Percentiles rank a stretch among this genome's conserved stretches.
These are phyloP conservation scores for Aelia acuminata DNA, from an alignment of 2,888 invertebrate species.

Conservation along the genomic window DNA sequence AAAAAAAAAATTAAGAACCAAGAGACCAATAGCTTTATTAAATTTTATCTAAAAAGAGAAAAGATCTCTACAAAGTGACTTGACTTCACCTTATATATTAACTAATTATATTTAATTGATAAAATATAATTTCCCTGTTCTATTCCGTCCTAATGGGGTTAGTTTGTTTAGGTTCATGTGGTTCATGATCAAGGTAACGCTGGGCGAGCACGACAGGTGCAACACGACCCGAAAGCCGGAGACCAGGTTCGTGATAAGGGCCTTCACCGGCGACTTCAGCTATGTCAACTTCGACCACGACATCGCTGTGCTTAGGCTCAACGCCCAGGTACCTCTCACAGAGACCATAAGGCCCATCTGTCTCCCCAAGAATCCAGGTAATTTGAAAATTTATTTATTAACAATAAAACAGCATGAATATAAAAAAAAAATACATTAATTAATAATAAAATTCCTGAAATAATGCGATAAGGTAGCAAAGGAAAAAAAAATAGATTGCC, in stretches of 20 bases:
- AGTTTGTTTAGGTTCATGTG: conserved; percentile 83
- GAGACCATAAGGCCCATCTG: conserved; percentile 87
- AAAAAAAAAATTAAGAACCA: too few species aligned
- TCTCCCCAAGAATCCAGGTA: conserved; percentile 79
- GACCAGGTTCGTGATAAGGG: conserved; percentile 83
- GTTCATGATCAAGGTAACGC: conserved; percentile 92
- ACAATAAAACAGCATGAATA: too few species aligned
- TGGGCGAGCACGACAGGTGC: conserved; percentile 90
- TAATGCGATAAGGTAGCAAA: too few species aligned
- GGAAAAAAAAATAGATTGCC: too few species aligned
- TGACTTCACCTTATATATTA: too few species aligned
- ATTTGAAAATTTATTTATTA: conserved; percentile 68
- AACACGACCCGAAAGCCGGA: conserved; percentile 80
- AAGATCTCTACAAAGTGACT: too few species aligned
- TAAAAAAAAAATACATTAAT: too few species aligned
- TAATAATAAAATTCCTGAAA: too few species aligned
- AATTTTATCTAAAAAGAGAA: too few species aligned
- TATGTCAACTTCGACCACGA: conserved; percentile 91
- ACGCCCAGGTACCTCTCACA: conserved; percentile 84
- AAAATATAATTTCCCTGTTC: background rate
- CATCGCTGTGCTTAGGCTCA: conserved; percentile 85
- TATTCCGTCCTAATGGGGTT: conserved; percentile 15
- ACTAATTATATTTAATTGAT: too few species aligned
- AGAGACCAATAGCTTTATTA: too few species aligned
- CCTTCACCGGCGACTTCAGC: conserved; percentile 85